These are phyloP conservation scores for Pinna nobilis DNA, from an alignment of 1,140 invertebrate genomes.

Conservation along the genomic window DNA sequence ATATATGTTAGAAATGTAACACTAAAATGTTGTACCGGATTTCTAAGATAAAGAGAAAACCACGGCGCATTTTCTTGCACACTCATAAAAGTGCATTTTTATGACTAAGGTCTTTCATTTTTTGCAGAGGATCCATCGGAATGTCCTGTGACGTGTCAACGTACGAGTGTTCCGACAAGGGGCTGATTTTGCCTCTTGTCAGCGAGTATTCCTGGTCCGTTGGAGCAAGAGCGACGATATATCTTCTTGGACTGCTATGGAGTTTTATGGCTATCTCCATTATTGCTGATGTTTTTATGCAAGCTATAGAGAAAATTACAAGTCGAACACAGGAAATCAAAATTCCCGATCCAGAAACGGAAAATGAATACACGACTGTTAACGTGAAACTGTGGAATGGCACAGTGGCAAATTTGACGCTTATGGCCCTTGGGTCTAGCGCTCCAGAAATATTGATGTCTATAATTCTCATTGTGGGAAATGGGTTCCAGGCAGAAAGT, in stretches of 20 bases:
- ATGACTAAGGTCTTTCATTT: no score
- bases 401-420: conserved; percentile 82
- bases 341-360: conserved; percentile 62
- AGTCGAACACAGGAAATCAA: conserved; percentile 78
- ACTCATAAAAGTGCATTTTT: no score
- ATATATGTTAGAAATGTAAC: no score
- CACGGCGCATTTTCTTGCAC: no score
- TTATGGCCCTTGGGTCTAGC: conserved; percentile 82
- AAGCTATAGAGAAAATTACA: conserved; percentile 82
- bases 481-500: conserved; percentile 77
- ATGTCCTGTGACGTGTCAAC: background rate
- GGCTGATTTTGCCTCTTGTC: conserved; percentile 78
- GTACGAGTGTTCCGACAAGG: conserved; percentile 75
- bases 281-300: conserved; percentile 80
- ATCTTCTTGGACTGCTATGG: conserved; percentile 79
- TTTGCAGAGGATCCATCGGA: no score
- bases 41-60: no score
- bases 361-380: conserved; percentile 53
- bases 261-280: conserved; percentile 79
- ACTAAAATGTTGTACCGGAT: no score
- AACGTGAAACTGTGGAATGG: conserved; percentile 79
- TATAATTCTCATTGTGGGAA: conserved; percentile 79
- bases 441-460: conserved; percentile 82
- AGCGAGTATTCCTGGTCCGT: conserved; percentile 78
- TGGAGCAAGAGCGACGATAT: conserved; percentile 75